Base-by-base conservation (phyloP, 2,113 vertebrate species). In the Setophaga coronata region DNA sequence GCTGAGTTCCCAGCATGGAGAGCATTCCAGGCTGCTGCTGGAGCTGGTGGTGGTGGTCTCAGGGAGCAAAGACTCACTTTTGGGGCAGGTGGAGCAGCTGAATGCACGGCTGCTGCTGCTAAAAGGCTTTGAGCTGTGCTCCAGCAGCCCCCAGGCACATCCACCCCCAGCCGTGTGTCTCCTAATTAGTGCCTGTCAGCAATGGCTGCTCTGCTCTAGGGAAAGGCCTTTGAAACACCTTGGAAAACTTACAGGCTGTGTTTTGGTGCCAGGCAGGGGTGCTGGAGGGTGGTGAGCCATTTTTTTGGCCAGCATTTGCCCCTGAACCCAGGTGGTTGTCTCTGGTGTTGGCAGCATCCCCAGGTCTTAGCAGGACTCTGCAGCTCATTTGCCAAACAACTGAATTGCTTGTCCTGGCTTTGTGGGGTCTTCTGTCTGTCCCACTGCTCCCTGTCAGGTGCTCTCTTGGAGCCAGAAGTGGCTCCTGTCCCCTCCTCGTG, bases 161-260 rank as follows among this genome's bases (percentile, higher is more conserved):
- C 71, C 1, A 2, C 34, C 47, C 8, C 70, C 3, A 1, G 9
- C 2, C 4, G 0, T 4, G 26, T 4, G 29, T 8, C 76, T 47
- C 61, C 64, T 88, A 4, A 60, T 89, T 14, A 74, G 43, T 1
- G 56, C 24, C 23, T 57, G 4, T 14, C 36, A 24, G n/a, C 4
- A 6, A 26, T 1, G 25, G 25, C 51, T 45, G 82, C 53, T 74
- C 34, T 82, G 79, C 71, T 45, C n/a, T 2, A 18, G n/a, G 14
- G 45, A 93, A 77, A 43, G 69, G 77, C 19, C 60, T 83, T 78
- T 65, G 40, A 2, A 34, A 34, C n/a, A 10, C 7, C 64, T 74
- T n/a, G 67, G 56, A 45, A 66, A 23, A 4, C n/a, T n/a, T 18
- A 4, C 31, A 69, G 65, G 13, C 54, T 28, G 34, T 45, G 34